Base-by-base conservation (phyloP, 2,113 vertebrate genomes). In the Nesogale talazaci region DNA sequence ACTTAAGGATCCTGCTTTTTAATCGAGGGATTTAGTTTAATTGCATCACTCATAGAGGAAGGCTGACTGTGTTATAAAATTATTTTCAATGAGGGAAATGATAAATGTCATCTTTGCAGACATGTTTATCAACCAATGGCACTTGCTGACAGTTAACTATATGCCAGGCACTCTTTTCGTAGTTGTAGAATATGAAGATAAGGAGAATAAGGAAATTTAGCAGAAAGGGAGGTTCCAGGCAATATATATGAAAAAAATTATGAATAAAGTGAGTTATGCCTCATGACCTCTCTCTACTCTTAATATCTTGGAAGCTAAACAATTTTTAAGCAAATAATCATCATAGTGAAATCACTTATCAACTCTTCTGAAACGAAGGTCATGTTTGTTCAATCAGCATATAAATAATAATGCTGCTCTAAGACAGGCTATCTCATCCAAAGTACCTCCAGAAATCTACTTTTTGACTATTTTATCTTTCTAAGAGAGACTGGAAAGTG, bases 11-110 rank as follows among this genome's bases (percentile, higher is more conserved):
- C 14, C 74, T 7, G 5, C 2, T 57, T 76, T 70, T 93, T 88
- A 59, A 63, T 57, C 1, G 76, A 88, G 7, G 6, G 0, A 42
- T 65, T 78, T 90, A 69, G 77, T 40, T 2, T n/a, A 89, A 80
- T 42, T 57, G 2, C 57, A 69, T 17, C 42, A 46, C 14, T 82
- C 16, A 89, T 52, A 2, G 57, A 72, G 57, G 38, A 72, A 94
- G 27, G 7, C 6, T 38, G 11, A 9, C 3, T 75, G 15, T 46
- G 20, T 46, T 78, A 36, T 46, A 67, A 59, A 31, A 52, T 52
- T n/a, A 63, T 87, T 89, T 90, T 78, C 65, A 93, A 25, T 80
- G 65, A 8, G 14, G 59, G 40, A 87, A 40, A 74, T 56, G 85
- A 75, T 63, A 14, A 84, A 75, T 82, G 1, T 69, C 38, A 91